Base-by-base conservation (phyloP, 2,113 vertebrate genomes). In the Cavia porcellus region DNA sequence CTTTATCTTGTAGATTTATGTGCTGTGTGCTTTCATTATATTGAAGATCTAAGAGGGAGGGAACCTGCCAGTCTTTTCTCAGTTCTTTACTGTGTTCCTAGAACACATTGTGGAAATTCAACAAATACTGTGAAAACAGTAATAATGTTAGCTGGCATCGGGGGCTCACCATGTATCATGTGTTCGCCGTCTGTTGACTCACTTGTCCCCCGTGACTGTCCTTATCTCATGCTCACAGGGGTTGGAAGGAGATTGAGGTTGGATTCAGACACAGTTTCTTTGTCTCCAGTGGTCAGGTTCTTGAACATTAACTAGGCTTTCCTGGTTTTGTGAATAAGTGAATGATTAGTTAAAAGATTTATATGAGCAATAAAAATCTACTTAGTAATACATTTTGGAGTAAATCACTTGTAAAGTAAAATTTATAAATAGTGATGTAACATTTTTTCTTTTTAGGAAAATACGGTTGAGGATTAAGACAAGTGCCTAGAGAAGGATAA, bases 351-450 rank as follows among this genome's bases (percentile, higher is more conserved):
- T 94, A 94, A 90, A 77, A 82, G 91, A 90, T 92, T 96, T 96
- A 95, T 91, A 68, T 35, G 85, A 90, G 52, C 86, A 79, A 90
- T 96, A 96, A 97, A 97, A 97, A 62, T 89, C n/a, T 80, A 94
- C 22, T 77, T 86, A 94, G 81, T 82, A 88, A 45, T 74, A 7
- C 12, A 92, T 96, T 96, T 97, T 72, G 74, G 88, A 94, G 83
- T 91, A 92, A 93, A 92, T 87, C 57, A 47, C 57, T 90, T 68
- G 47, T 96, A 80, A 95, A 96, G 70, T 95, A 96, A 94, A 95
- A 94, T 96, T 79, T 82, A 90, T 97, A 64, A 81, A 62, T 94
- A 61, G 79, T 61, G 70, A 93, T 75, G 45, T 86, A 75, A 80
- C 85, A 52, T 77, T 83, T 96, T 96, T 77, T 96, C 28, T 93